Evolutionary conservation across 1,140 invertebrate species (phyloP), one percentile per base, ranked within the genome.

Genomic region (Drosophila punjabiensis): DNA sequence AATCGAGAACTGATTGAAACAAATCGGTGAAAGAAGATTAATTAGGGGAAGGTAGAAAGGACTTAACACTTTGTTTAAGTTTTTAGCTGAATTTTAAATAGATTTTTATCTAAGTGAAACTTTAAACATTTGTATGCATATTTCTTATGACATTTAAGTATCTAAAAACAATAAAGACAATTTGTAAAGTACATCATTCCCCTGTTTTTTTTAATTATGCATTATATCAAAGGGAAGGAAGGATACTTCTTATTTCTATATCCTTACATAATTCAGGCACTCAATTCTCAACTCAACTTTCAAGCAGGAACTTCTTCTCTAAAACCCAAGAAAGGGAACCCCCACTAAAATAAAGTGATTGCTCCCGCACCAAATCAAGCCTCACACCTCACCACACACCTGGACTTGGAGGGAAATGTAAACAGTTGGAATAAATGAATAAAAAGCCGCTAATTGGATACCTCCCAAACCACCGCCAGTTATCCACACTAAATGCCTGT

Each of bases 361-460:
- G 33, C 52, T 30, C 32, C 32, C 11, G 24, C 39, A 41, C n/a
- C 16, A 55, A 59, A 53, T 60, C n/a, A 32, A 48, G 11, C 20
- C 45, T 30, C 59, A 56, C 63, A 61, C 63, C 43, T 52, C 33
- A 20, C 41, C 10, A 9, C 20, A 24, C 24, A 2, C 24, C 24
- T 24, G 35, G 3, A 35, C 33, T n/a, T 39, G 39, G 41, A 43
- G 56, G 43, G 60, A 64, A 64, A 47, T 53, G 73, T 68, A 70
- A 84, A 83, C 65, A 87, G 53, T 33, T 32, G 48, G 62, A 67
- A 74, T 70, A 71, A 71, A 60, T 74, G 55, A 74, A 71, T 74
- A 77, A 71, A 76, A 52, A 45, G 58, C 60, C 48, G 78, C 86
- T 88, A 88, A 88, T 88, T 88, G 81, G 85, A 85, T 71, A 58